Conservation (phyloP, 2,797 vertebrate species). For the Coranthus polyacanthus region DNA sequence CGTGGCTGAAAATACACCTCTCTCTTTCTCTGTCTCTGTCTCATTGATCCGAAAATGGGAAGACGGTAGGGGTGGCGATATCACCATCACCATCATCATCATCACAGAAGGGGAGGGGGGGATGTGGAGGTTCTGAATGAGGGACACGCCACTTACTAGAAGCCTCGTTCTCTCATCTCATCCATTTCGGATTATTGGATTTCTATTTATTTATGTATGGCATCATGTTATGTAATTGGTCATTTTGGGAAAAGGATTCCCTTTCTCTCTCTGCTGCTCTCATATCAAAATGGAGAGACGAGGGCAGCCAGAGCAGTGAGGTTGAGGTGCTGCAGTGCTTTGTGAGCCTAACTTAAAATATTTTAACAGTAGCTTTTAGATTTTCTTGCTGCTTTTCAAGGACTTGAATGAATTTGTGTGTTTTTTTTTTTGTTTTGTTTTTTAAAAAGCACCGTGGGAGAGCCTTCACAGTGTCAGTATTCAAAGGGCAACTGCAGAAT, state of each 20-base stretch:
- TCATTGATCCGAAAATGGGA: slow-evolving; percentile 76
- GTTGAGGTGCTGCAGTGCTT: slow-evolving; percentile 40
- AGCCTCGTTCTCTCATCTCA: slow-evolving; percentile 41
- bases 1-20: slow-evolving; percentile 72
- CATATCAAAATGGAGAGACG: slow-evolving; percentile 16
- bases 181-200: slow-evolving; percentile 19
- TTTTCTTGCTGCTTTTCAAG: background rate
- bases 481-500: no score
- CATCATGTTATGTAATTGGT: slow-evolving; percentile 51
- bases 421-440: background rate
- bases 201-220: slow-evolving; percentile 31
- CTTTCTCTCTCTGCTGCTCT: background rate
- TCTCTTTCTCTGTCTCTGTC: slow-evolving; percentile 35
- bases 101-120: slow-evolving; percentile 8
- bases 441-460: background rate
- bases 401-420: background rate
- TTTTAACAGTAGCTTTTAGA: slow-evolving; percentile 6
- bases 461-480: no score
- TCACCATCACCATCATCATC: slow-evolving; percentile 45
- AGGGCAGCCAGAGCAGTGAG: slow-evolving; percentile 34
- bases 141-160: slow-evolving; percentile 24
- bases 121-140: slow-evolving; percentile 1
- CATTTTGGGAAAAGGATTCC: slow-evolving; percentile 32
- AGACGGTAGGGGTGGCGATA: slow-evolving; percentile 52
- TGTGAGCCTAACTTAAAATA: slow-evolving; percentile 21